Conservation (phyloP, 2,888 invertebrate species). For the Trachelus troglodyta region DNA sequence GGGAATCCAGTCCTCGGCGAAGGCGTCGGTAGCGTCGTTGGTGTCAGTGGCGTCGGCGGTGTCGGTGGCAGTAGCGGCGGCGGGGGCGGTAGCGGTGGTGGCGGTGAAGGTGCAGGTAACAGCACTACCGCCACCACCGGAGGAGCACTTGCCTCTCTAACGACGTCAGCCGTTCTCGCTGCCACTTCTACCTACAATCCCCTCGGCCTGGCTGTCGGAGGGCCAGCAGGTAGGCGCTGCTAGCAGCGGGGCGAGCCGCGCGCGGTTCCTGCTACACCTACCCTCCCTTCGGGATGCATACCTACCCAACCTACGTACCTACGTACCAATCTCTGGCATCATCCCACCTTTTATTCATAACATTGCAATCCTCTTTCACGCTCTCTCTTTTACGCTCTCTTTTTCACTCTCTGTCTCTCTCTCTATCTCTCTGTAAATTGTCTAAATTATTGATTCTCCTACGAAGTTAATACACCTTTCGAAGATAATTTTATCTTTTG, state of each 20-base stretch:
- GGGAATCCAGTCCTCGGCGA: slow-evolving; percentile 14
- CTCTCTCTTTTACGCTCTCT: slow-evolving; percentile 16
- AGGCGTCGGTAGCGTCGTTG: slow-evolving; percentile 46
- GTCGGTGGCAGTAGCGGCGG: slow-evolving; percentile 73
- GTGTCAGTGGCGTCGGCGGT: slow-evolving; percentile 76
- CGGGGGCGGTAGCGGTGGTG: slow-evolving; percentile 68
- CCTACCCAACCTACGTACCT: not conserved
- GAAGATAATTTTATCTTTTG: not conserved
- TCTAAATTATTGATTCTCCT: not conserved
- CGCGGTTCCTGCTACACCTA: slow-evolving; percentile 65
- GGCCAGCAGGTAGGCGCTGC: slow-evolving; percentile 78
- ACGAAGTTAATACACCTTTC: not conserved
- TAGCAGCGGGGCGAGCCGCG: slow-evolving; percentile 64
- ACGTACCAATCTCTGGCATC: not conserved
- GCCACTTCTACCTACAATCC: slow-evolving; percentile 83
- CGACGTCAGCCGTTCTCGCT: slow-evolving; percentile 62
- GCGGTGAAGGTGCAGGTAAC: slow-evolving; percentile 35
- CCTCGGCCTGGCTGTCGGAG: slow-evolving; percentile 84
- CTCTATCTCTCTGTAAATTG: slow-evolving; percentile 1
- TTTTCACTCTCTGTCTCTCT: slow-evolving; percentile 13
- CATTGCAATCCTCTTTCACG: slow-evolving; percentile 22
- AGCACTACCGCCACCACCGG: slow-evolving; percentile 21
- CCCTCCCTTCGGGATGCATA: slow-evolving; percentile 20
- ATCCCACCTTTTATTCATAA: not conserved
- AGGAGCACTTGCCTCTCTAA: slow-evolving; percentile 62